Evolutionary conservation across 2,797 vertebrate genomes (phyloP), one percentile per base, ranked within the genome.

Genomic region (Sebastolobus alascanus): DNA sequence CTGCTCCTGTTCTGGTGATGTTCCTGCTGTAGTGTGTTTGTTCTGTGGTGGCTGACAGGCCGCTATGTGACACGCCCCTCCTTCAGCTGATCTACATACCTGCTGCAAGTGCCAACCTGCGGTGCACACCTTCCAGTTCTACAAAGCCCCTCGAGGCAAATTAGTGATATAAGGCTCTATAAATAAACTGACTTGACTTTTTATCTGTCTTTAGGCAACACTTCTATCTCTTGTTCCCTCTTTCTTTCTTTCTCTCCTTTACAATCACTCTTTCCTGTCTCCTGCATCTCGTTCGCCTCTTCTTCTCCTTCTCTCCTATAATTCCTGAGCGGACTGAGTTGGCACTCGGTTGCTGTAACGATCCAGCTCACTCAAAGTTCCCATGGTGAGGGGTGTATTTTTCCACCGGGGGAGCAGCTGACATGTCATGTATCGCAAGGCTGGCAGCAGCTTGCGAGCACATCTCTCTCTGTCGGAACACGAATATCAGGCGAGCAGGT

Each of bases 101-200:
- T 88, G 18, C 55, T 80, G 78, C 93, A 73, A 29, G 93, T 76
- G 72, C 43, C 50, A 40, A 83, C 92, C 46, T 87, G 90, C n/a
- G 37, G 4, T 4, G 37, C 58, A 18, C 60, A 20, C 37, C 65
- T 25, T 77, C 31, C 27, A 20, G 13, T 56, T n/a, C 14, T 7
- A 2, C 18, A 11, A 55, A 16, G 9, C 8, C 33, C 35, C 33
- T 37, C 31, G 12, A 59, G 55, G 25, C 22, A 40, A 20, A 40
- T 27, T 8, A 12, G 5, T 38, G 35, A 58, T 70, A 8, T 29
- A 27, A 5, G 14, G 4, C 10, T 70, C 11, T 16, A 25, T 38
- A 29, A 58, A 29, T 40, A 29, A 27, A 27, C 22, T 0, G 12
- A 64, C 61, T 14, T 40, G 31, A 16, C 31, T 40, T 46, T 82